A percentile compares a stretch with the other conserved stretches of the same genome.
Conservation (phyloP, 2,113 vertebrate species). For the Odontesthes bonariensis region DNA sequence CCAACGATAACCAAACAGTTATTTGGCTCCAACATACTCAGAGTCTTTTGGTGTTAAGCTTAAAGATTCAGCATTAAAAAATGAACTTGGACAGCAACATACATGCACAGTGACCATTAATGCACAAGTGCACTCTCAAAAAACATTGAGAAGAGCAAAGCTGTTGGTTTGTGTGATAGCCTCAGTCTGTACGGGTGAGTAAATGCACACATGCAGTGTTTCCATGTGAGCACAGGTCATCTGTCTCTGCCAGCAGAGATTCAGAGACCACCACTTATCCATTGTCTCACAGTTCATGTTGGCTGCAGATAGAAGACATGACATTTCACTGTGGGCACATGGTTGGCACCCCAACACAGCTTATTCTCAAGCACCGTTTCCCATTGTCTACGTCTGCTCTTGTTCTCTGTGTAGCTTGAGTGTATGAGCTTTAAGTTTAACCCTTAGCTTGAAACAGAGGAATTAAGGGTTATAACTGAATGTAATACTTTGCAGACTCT, state of each 20-base stretch:
- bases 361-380: slow-evolving; percentile 12
- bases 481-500: neutral
- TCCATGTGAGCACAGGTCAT: slow-evolving; percentile 30
- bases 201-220: neutral
- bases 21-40: too few species aligned
- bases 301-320: slow-evolving; percentile 17
- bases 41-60: neutral
- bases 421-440: slow-evolving; percentile 26
- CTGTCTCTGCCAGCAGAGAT: slow-evolving; percentile 33
- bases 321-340: neutral
- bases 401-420: neutral
- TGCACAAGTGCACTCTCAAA: neutral
- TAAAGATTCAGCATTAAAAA: neutral
- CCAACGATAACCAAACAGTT: neutral
- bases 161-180: neutral
- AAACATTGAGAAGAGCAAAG: neutral
- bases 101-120: neutral
- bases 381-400: slow-evolving; percentile 11
- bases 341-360: slow-evolving; percentile 19
- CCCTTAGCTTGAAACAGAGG: slow-evolving; percentile 8
- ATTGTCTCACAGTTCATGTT: slow-evolving; percentile 26
- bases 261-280: slow-evolving; percentile 16
- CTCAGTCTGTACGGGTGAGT: neutral
- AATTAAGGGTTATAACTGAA: slow-evolving; percentile 17
- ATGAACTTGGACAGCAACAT: neutral